Evolutionary conservation across 2,797 vertebrate species (phyloP).

Genomic region (Chrysocyon brachyurus): DNA sequence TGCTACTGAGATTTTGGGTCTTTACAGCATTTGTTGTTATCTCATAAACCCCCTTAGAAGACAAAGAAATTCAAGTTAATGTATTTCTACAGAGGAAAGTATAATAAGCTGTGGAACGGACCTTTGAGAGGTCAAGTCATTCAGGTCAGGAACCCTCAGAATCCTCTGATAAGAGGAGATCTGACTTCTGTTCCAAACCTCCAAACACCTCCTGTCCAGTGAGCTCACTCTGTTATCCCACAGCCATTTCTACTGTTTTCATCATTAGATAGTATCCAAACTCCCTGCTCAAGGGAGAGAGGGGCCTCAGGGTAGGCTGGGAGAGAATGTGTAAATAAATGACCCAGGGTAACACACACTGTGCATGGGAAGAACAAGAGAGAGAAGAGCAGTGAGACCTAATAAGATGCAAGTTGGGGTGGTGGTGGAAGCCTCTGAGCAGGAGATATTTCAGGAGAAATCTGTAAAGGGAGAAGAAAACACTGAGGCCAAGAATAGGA

Average conservation of each 20-base stretch:
- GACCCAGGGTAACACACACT: background rate
- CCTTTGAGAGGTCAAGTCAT: background rate
- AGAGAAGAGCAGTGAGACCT: background rate
- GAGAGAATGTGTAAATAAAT: background rate
- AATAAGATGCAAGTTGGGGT: background rate
- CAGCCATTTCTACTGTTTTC: background rate
- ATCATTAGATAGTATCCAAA: background rate
- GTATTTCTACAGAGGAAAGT: background rate
- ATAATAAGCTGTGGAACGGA: background rate
- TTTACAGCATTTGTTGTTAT: background rate
- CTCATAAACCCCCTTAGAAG: background rate
- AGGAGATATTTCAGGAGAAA: background rate
- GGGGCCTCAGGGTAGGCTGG: background rate
- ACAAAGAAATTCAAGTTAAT: constrained; percentile 2
- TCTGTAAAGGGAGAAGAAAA: background rate
- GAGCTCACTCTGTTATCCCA: background rate
- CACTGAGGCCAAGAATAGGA: no score
- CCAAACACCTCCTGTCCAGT: background rate
- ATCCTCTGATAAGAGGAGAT: background rate
- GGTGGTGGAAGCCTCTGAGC: background rate
- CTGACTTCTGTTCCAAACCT: background rate
- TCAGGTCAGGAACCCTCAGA: background rate
- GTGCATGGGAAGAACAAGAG: background rate
- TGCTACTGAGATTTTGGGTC: constrained; percentile 16
- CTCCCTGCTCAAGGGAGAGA: background rate